phyloP scores from a whole-genome alignment of 2,888 invertebrate species.

The Caenorhabditis angaria region DNA sequence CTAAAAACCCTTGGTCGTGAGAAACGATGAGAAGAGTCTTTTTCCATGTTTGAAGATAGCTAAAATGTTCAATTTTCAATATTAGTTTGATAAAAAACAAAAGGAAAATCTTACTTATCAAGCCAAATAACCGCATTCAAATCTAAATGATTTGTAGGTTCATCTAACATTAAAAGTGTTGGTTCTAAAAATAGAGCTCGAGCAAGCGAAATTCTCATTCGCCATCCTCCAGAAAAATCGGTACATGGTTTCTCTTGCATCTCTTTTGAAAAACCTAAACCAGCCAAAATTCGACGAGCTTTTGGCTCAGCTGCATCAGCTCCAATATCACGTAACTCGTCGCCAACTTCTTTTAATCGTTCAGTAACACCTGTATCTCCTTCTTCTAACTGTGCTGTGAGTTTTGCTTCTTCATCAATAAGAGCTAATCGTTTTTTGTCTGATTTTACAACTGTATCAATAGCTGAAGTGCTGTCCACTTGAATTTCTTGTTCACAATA shows the following conservation, averaged over 20 bases:
- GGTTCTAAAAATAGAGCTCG: slow-evolving; percentile 93
- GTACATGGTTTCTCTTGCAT: slow-evolving; percentile 81
- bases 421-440: slow-evolving; percentile 88
- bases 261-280: slow-evolving; percentile 85
- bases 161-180: slow-evolving; percentile 93
- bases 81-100: not conserved
- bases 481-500: slow-evolving; percentile 98
- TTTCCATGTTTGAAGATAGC: slow-evolving; percentile 96
- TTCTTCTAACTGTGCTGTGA: slow-evolving; percentile 80
- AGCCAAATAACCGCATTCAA: slow-evolving; percentile 99
- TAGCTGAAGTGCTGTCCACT: slow-evolving; percentile 92
- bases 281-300: slow-evolving; percentile 92
- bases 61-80: slow-evolving; percentile 72
- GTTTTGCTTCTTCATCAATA: slow-evolving; percentile 83
- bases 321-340: slow-evolving; percentile 92
- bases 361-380: slow-evolving; percentile 81
- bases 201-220: slow-evolving; percentile 81
- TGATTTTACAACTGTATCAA: slow-evolving; percentile 90
- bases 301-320: slow-evolving; percentile 97
- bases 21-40: slow-evolving; percentile 97
- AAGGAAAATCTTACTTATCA: slow-evolving; percentile 82
- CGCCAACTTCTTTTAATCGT: slow-evolving; percentile 84
- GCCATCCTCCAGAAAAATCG: slow-evolving; percentile 86
- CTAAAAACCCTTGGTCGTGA: slow-evolving; percentile 99
- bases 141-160: slow-evolving; percentile 99